Percentiles rank a stretch among this genome's conserved stretches.
Conservation (phyloP, 2,888 invertebrate genomes). For the Neuroscelio doddi region DNA sequence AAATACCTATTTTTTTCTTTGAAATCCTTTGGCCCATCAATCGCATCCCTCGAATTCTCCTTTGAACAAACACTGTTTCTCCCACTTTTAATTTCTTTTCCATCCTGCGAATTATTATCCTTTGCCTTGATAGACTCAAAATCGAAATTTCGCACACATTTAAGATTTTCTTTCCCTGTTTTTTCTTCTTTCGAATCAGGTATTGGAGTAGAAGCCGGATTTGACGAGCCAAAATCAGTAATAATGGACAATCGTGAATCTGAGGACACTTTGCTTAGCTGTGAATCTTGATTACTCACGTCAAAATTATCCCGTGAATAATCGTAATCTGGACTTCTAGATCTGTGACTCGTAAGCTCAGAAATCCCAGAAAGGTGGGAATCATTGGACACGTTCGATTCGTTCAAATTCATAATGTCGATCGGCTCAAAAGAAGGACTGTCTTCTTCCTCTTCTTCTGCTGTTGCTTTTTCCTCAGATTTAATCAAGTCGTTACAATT, state of each 20-base stretch:
- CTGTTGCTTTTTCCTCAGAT: conserved; percentile 70
- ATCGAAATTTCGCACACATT: conserved; percentile 58
- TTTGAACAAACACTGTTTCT: conserved; percentile 57
- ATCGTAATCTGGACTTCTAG: conserved; percentile 69
- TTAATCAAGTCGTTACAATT: conserved; percentile 63
- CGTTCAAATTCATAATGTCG: conserved; percentile 71
- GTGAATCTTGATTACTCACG: conserved; percentile 75
- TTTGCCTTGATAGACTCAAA: conserved; percentile 61
- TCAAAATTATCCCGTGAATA: conserved; percentile 68
- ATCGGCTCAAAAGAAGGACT: conserved; percentile 80
- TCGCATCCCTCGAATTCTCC: conserved; percentile 62
- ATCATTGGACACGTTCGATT: conserved; percentile 75
- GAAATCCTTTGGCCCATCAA: conserved; percentile 59
- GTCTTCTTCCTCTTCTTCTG: conserved; percentile 77
- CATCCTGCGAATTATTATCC: conserved; percentile 50
- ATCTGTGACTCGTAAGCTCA: conserved; percentile 74
- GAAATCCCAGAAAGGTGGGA: conserved; percentile 77
- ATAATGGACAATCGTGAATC: conserved; percentile 75
- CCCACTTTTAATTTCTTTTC: conserved; percentile 51
- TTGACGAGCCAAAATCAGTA: conserved; percentile 73
- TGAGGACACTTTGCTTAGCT: conserved; percentile 77
- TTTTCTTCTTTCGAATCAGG: conserved; percentile 61
- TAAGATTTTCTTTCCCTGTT: conserved; percentile 64
- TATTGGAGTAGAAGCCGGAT: conserved; percentile 66
- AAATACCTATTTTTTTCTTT: conserved; percentile 50